Base-by-base conservation (phyloP, 2,113 vertebrate genomes). In the Passer domesticus region DNA sequence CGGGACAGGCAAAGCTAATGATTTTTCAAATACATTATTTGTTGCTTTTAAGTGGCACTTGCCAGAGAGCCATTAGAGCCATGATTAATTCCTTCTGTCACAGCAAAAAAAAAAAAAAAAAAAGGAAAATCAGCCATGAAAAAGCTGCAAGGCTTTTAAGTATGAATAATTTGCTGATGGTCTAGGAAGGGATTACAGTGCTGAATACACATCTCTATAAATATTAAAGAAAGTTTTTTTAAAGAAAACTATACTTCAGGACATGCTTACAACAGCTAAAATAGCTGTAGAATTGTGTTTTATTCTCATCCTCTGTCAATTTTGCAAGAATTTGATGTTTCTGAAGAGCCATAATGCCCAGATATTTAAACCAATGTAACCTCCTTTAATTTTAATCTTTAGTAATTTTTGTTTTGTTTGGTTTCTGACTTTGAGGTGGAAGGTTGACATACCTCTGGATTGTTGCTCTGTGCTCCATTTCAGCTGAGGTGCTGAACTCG, bases 1-100 rank as follows among this genome's bases (percentile, higher is more conserved):
- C 7, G 11, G 39, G 76, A 53, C 53, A 77, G 53, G 59, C 9
- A 89, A 84, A 72, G 49, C 7, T 80, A 82, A 85, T 70, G 91
- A 79, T 92, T 91, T 94, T 93, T 64, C n/a, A 74, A 78, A 90
- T 46, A 24, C 35, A 70, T 60, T 91, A 70, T 60, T 91, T 78
- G 83, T 91, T 97, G 95, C 87, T 97, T 96, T 95, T 95, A 96
- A 97, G 81, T 76, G 95, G 68, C 87, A 95, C 50, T 97, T 97
- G 95, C 93, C 90, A 87, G 95, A 95, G 93, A 94, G 66, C 90
- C 83, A 82, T 97, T 96, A 96, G 69, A 91, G 76, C 67, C 62
- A 63, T 97, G 94, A 98, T 97, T 97, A 96, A 97, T 96, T 96
- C 90, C 87, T 95, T 89, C 87, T 97, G 94, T 95, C 85, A 91